phyloP scores from a whole-genome alignment of 2,888 invertebrate genomes.

The Catocala nupta region DNA sequence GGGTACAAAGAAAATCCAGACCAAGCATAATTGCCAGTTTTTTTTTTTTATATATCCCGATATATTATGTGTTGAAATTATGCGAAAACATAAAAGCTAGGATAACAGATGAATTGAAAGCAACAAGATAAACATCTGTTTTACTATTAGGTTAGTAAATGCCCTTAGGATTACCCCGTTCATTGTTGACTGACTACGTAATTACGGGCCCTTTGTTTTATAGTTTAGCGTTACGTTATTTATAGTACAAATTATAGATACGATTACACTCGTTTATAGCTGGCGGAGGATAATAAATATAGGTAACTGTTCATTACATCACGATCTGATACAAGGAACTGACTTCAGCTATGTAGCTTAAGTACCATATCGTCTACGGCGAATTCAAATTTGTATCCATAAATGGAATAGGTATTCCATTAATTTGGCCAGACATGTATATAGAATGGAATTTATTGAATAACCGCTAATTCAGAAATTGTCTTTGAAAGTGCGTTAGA shows the following conservation, averaged over 20 bases:
- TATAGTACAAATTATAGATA: conserved; percentile 24
- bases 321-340: not conserved
- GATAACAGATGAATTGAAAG: too few relatives aligned
- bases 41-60: too few relatives aligned
- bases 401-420: too few relatives aligned
- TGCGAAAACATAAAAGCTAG: too few relatives aligned
- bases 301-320: conserved; percentile 13
- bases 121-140: too few relatives aligned
- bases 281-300: conserved; percentile 51
- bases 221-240: conserved; percentile 34
- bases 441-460: too few relatives aligned
- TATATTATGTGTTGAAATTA: too few relatives aligned
- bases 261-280: conserved; percentile 5
- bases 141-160: not conserved
- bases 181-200: conserved; percentile 27
- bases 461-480: too few relatives aligned
- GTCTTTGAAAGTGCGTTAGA: too few relatives aligned
- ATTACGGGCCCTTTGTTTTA: conserved; percentile 47
- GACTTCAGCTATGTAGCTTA: not conserved
- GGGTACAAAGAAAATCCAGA: too few relatives aligned
- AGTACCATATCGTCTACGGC: not conserved
- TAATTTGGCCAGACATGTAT: too few relatives aligned
- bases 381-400: not conserved
- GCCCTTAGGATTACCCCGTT: conserved; percentile 21
- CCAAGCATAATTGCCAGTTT: too few relatives aligned